phyloP scores from a whole-genome alignment of 2,888 invertebrate species.

The Drosophila prolongata region DNA sequence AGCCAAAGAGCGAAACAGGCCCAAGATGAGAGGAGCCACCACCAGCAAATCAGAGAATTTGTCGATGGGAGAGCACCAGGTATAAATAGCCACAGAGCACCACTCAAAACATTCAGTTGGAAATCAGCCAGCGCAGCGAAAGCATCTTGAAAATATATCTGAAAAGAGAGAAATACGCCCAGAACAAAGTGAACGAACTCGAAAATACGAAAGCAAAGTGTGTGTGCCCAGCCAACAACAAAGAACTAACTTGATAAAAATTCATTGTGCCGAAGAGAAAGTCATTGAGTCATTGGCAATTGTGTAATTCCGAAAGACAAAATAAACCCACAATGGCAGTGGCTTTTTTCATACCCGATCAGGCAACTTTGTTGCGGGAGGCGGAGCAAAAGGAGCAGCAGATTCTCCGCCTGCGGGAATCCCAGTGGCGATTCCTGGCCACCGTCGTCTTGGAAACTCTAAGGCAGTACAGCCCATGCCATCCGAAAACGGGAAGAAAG shows the following conservation, averaged over 20 bases:
- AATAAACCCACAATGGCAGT: conserved; percentile 73
- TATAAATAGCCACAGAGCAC: conserved; percentile 56
- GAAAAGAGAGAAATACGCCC: conserved; percentile 12
- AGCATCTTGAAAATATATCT: conserved; percentile 18
- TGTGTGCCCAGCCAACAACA: conserved; percentile 40
- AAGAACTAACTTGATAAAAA: conserved; percentile 68
- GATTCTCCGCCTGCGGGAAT: conserved; percentile 75
- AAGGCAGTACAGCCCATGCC: conserved; percentile 61
- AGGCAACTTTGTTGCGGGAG: conserved; percentile 78
- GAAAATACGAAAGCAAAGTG: conserved; percentile 32
- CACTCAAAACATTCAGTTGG: conserved; percentile 55
- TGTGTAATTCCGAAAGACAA: conserved; percentile 63
- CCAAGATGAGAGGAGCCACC: conserved; percentile 17
- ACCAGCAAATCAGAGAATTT: conserved; percentile 12
- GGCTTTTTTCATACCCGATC: conserved; percentile 83
- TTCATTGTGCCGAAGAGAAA: conserved; percentile 70
- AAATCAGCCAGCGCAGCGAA: conserved; percentile 46
- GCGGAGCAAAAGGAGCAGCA: conserved; percentile 79
- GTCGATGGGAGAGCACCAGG: conserved; percentile 40
- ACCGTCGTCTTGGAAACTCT: conserved; percentile 74
- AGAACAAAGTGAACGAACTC: conserved; percentile 65
- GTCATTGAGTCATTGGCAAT: conserved; percentile 70
- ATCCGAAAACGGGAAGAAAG: conserved; percentile 57
- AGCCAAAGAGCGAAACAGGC: conserved; percentile 14
- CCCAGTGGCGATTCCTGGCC: conserved; percentile 75